phyloP scores from a whole-genome alignment of 2,888 invertebrate genomes.

The Spodoptera littoralis region DNA sequence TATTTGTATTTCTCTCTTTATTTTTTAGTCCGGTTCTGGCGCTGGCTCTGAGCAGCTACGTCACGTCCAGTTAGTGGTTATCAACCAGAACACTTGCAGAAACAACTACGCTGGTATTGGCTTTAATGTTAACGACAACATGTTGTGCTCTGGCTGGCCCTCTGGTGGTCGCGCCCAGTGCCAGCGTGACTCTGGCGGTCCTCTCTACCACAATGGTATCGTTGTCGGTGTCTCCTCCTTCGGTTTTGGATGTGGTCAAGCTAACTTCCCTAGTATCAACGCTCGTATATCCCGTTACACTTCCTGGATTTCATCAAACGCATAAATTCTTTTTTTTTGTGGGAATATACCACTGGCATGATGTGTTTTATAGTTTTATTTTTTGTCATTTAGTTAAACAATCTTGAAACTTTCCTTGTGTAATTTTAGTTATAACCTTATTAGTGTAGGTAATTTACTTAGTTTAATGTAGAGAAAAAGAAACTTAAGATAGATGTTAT shows the following conservation, averaged over 20 bases:
- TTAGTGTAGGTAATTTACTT: no score
- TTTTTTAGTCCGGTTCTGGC: neutral
- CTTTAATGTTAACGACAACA: conserved; percentile 51
- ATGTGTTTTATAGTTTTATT: no score
- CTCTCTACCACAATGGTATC: conserved; percentile 69
- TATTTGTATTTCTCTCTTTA: conserved; percentile 38
- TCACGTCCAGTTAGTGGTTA: conserved; percentile 64
- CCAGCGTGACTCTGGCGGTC: conserved; percentile 73
- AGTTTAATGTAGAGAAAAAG: no score
- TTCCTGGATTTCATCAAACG: conserved; percentile 23
- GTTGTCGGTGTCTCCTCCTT: conserved; percentile 69
- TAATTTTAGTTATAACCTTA: no score
- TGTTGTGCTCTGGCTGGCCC: conserved; percentile 62
- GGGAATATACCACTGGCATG: no score
- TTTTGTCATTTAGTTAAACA: no score
- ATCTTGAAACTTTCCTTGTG: no score
- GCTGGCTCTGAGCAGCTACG: conserved; percentile 58
- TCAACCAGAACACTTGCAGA: conserved; percentile 61
- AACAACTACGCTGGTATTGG: no score
- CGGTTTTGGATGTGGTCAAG: conserved; percentile 59
- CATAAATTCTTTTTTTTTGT: neutral
- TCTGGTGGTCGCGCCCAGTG: conserved; percentile 77
- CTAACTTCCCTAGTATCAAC: conserved; percentile 64
- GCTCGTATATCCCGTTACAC: conserved; percentile 40
- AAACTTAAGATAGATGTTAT: no score